Evolutionary conservation across 1,140 invertebrate species (phyloP).

Genomic region (Dendrolimus punctatus): DNA sequence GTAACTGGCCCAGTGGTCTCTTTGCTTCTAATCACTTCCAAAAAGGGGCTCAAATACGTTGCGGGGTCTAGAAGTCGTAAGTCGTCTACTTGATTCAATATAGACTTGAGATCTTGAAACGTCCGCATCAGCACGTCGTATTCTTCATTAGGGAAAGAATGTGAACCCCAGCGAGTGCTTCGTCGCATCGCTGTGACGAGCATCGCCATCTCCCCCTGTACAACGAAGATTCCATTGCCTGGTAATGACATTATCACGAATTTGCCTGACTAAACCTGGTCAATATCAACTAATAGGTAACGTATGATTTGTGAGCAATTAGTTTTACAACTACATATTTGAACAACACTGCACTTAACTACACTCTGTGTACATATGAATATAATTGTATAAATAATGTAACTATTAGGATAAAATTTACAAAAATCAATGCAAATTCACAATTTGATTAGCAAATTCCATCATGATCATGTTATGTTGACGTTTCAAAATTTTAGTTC

Average conservation of each 20-base stretch:
- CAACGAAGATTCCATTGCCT: slow-evolving; percentile 88
- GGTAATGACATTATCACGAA: slow-evolving; percentile 69
- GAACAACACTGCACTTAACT: slow-evolving; percentile 9
- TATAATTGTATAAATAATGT: slow-evolving; percentile 10
- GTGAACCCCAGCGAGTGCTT: slow-evolving; percentile 87
- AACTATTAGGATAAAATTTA: slow-evolving; percentile 18
- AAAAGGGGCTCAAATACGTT: slow-evolving; percentile 87
- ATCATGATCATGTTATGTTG: slow-evolving; percentile 59
- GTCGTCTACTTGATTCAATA: slow-evolving; percentile 85
- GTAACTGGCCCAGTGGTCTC: slow-evolving; percentile 96
- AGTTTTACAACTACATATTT: slow-evolving; percentile 40
- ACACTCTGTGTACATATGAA: slow-evolving; percentile 10
- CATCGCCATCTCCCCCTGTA: slow-evolving; percentile 91
- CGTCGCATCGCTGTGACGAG: slow-evolving; percentile 91
- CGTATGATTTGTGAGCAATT: slow-evolving; percentile 14
- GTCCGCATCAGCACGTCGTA: slow-evolving; percentile 86
- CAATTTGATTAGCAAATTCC: slow-evolving; percentile 46
- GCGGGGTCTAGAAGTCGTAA: slow-evolving; percentile 87
- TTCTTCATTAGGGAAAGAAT: slow-evolving; percentile 88
- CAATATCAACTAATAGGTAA: slow-evolving; percentile 29
- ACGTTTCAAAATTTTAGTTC: slow-evolving; percentile 61
- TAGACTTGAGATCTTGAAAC: slow-evolving; percentile 86
- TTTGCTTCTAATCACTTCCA: slow-evolving; percentile 95
- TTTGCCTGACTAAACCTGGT: slow-evolving; percentile 24
- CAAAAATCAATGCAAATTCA: slow-evolving; percentile 38